A percentile compares a stretch with the other conserved stretches of the same genome.
Conservation (phyloP, 2,797 vertebrate genomes). For the Pteropus rufus region DNA sequence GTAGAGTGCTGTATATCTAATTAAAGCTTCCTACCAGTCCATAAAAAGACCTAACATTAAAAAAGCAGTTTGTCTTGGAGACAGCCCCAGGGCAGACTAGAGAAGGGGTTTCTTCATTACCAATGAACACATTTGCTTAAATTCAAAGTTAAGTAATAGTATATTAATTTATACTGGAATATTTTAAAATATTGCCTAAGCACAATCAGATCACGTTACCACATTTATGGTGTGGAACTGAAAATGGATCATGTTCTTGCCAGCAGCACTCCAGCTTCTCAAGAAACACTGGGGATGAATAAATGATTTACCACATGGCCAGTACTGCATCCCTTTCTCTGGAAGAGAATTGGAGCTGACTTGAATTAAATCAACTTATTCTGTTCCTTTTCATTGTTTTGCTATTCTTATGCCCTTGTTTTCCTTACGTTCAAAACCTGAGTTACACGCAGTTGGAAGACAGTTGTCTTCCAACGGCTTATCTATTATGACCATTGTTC, state of each 20-base stretch:
- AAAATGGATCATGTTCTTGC: slow-evolving; percentile 75
- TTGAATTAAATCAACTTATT: slow-evolving; percentile 57
- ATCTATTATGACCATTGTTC: not conserved
- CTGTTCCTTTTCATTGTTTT: slow-evolving; percentile 4
- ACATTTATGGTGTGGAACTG: slow-evolving; percentile 49
- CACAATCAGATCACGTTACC: slow-evolving; percentile 50
- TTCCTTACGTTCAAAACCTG: slow-evolving; percentile 39
- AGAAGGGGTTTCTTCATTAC: slow-evolving; percentile 53
- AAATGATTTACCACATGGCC: slow-evolving; percentile 64
- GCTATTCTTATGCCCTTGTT: not conserved
- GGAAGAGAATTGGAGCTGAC: not conserved
- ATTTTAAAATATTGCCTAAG: slow-evolving; percentile 67
- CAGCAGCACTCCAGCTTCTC: slow-evolving; percentile 65
- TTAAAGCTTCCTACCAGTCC: slow-evolving; percentile 64
- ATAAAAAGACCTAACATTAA: slow-evolving; percentile 66
- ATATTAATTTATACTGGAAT: slow-evolving; percentile 58
- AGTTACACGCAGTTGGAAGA: not conserved
- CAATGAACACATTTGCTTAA: slow-evolving; percentile 58
- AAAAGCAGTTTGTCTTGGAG: slow-evolving; percentile 30
- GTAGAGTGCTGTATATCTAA: slow-evolving; percentile 55
- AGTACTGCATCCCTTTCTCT: slow-evolving; percentile 50
- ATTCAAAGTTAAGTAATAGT: slow-evolving; percentile 67
- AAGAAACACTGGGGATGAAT: slow-evolving; percentile 62
- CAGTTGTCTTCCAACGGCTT: not conserved
- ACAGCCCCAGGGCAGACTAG: slow-evolving; percentile 8